A percentile compares a stretch with the other conserved stretches of the same genome.
phyloP scores from a whole-genome alignment of 2,888 invertebrate species.

The Synanthedon myopaeformis region DNA sequence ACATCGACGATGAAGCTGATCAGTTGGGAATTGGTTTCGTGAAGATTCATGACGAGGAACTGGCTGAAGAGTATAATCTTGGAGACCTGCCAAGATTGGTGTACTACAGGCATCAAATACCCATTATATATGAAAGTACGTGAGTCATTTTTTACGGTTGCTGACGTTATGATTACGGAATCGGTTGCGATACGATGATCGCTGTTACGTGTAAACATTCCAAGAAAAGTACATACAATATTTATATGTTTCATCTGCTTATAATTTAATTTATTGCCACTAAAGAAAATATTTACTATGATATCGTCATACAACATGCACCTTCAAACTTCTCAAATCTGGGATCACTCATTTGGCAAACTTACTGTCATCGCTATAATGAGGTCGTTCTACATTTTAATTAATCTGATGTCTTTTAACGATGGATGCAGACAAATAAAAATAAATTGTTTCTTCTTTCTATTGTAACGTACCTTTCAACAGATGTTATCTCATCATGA shows the following conservation, averaged over 20 bases:
- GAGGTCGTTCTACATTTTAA: neutral
- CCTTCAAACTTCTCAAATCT: neutral
- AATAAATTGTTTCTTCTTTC: neutral
- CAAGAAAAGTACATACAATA: neutral
- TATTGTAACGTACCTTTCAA: too few species aligned
- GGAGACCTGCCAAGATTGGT: slow-evolving; percentile 89
- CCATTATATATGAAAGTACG: slow-evolving; percentile 92
- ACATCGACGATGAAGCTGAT: slow-evolving; percentile 95
- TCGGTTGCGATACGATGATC: slow-evolving; percentile 9
- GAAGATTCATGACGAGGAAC: slow-evolving; percentile 90
- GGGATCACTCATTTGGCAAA: neutral
- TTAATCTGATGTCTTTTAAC: neutral
- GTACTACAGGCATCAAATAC: slow-evolving; percentile 94
- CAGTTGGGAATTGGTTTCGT: slow-evolving; percentile 94
- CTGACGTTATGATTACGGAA: slow-evolving; percentile 34
- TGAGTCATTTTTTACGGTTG: slow-evolving; percentile 37
- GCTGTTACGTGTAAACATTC: slow-evolving; percentile 10
- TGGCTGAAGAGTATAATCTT: slow-evolving; percentile 93
- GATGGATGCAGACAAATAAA: neutral
- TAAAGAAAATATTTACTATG: too few species aligned
- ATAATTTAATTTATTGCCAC: neutral
- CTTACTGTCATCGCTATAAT: neutral
- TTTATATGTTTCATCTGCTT: neutral
- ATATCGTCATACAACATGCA: neutral
- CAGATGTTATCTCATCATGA: too few species aligned